Base-by-base conservation (phyloP, 2,888 invertebrate genomes). In the Xestobium rufovillosum region DNA sequence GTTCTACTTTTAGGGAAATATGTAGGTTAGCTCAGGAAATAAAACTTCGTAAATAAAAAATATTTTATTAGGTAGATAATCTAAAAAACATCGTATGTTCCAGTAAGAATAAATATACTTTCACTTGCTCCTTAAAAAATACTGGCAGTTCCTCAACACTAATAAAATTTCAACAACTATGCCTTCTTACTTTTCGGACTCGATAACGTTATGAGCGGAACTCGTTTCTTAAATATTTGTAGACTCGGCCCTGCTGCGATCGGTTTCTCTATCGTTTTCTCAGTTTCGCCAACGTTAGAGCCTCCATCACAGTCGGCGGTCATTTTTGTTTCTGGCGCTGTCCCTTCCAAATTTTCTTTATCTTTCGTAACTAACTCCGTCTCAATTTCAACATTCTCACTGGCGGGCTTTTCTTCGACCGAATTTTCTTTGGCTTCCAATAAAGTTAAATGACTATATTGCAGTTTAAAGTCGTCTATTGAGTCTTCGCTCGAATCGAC, bases 181-280 rank as follows among this genome's bases (percentile, higher is more conserved):
- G 28, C 9, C 23, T 78, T 83, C 51, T 71, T 71, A 41, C 75
- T 76, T 60, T 83, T 85, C 29, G 86, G 85, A 53, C 85, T 85
- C 2, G 85, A 83, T 23, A 87, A 63, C 1, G 86, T 86, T 14
- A 83, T 83, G 37, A 87, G 73, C 44, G 75, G 73, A 3, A 86
- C 81, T 44, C 86, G 64, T 11, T 84, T 61, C 2, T n/a, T 19
- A 19, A n/a, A n/a, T 8, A 19, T 19, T 19, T 27, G 6, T n/a
- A 6, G 23, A 19, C 6, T 19, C 23, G 23, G 6, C 6, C n/a
- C n/a, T 19, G 6, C n/a, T 19, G 23, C 6, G n/a, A n/a, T 19
- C 6, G 23, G 23, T 19, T 19, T 6, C 23, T 6, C 6, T 6
- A 19, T n/a, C 6, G 6, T 19, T n/a, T n/a, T n/a, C n/a, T n/a